These are phyloP conservation scores for Alcis repandata DNA, from an alignment of 2,888 invertebrate genomes.

Conservation along the genomic window DNA sequence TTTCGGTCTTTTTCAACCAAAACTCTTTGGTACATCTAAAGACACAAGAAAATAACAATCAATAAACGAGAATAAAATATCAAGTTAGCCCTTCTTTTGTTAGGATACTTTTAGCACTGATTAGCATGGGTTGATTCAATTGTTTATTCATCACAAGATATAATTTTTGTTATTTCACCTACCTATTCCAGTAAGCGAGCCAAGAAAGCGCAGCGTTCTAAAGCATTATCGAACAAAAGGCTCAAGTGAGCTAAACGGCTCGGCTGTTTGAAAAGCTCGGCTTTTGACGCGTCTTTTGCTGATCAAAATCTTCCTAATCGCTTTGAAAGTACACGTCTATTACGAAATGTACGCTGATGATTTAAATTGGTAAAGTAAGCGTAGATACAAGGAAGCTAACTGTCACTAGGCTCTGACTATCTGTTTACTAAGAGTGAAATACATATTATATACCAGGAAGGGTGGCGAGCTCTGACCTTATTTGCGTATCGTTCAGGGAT, in stretches of 20 bases:
- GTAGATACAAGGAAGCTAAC: neutral
- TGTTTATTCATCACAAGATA: too few relatives aligned
- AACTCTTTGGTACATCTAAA: too few relatives aligned
- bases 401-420: neutral
- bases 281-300: conserved; percentile 65
- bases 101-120: too few relatives aligned
- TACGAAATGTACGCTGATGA: conserved; percentile 26
- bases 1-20: too few relatives aligned
- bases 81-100: too few relatives aligned
- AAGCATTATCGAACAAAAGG: conserved; percentile 83
- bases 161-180: neutral
- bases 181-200: conserved; percentile 55
- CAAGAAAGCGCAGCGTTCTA: conserved; percentile 63
- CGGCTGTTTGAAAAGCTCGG: conserved; percentile 65
- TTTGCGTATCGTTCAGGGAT: too few relatives aligned
- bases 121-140: too few relatives aligned
- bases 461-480: too few relatives aligned
- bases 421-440: too few relatives aligned
- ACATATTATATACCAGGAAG: too few relatives aligned
- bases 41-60: too few relatives aligned
- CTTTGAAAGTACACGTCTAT: conserved; percentile 41
- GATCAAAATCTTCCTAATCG: conserved; percentile 34
- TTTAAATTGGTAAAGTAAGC: neutral
- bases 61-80: too few relatives aligned
- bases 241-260: conserved; percentile 65